phyloP scores from a whole-genome alignment of 2,797 vertebrate species.

The Sparidentex hasta region DNA sequence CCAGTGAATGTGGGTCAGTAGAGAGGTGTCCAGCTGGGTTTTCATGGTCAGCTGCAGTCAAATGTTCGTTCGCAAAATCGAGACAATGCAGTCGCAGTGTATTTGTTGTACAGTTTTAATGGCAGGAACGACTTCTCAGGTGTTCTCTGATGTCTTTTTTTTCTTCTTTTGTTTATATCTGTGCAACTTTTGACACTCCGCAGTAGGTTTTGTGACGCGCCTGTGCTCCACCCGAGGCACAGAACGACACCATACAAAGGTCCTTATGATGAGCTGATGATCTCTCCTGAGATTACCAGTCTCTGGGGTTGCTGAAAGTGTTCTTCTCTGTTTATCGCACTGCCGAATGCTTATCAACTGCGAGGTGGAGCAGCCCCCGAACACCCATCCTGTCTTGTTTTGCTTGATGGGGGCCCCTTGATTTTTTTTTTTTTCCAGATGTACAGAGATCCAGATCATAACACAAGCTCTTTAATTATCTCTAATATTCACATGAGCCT shows the following conservation, averaged over 20 bases:
- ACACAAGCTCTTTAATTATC: conserved; percentile 80
- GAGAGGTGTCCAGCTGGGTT: conserved; percentile 31
- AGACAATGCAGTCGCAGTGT: not conserved
- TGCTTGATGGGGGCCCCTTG: conserved; percentile 42
- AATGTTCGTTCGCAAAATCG: conserved; percentile 7
- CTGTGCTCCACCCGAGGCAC: conserved; percentile 58
- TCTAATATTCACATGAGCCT: conserved; percentile 79
- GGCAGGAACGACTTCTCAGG: conserved; percentile 25
- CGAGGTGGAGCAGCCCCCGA: conserved; percentile 52
- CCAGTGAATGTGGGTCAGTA: conserved; percentile 42
- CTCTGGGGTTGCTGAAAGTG: conserved; percentile 70
- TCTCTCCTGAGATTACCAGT: conserved; percentile 70
- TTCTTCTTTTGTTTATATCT: conserved; percentile 42
- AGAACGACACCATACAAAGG: conserved; percentile 63
- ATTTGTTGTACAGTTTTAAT: conserved; percentile 52
- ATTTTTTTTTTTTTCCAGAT: conserved; percentile 39
- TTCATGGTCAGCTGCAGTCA: conserved; percentile 27
- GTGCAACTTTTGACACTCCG: conserved; percentile 65
- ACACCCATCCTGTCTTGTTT: conserved; percentile 61
- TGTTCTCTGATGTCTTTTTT: conserved; percentile 31
- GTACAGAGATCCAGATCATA: conserved; percentile 74
- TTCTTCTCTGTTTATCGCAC: conserved; percentile 70
- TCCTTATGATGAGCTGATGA: conserved; percentile 75
- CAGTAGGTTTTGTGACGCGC: conserved; percentile 52
- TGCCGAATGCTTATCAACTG: conserved; percentile 62